phyloP scores from a whole-genome alignment of 2,888 invertebrate genomes.

The Hermaeophaga mercurialis region DNA sequence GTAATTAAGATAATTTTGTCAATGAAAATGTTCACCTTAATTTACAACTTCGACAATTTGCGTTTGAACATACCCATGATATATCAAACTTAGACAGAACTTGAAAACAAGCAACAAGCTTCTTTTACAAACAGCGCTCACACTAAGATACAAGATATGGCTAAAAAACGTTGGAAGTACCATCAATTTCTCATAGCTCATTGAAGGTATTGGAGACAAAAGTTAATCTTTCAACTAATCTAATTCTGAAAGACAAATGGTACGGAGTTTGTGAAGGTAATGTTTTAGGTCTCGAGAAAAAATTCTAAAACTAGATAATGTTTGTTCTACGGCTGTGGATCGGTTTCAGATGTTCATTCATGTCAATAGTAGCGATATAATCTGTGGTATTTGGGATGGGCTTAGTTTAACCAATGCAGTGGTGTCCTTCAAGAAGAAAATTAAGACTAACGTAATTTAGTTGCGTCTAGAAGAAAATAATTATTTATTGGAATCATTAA shows the following conservation, averaged over 20 bases:
- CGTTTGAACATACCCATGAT: not conserved
- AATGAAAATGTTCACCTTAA: too few relatives aligned
- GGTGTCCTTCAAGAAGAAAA: not conserved
- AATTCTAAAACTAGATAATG: conserved; percentile 38
- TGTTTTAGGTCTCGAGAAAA: conserved; percentile 24
- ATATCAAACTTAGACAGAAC: conserved; percentile 1
- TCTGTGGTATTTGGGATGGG: conserved; percentile 46
- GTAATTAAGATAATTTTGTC: too few relatives aligned
- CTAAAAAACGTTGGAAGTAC: conserved; percentile 9
- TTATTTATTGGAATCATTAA: too few relatives aligned
- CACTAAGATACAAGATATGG: conserved; percentile 6
- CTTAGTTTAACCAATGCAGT: conserved; percentile 22
- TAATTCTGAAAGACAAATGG: conserved; percentile 28
- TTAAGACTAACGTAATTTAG: too few relatives aligned
- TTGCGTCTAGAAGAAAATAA: too few relatives aligned
- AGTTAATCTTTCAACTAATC: conserved; percentile 23
- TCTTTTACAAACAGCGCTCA: conserved; percentile 5
- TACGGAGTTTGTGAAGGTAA: conserved; percentile 22
- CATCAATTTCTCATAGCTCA: conserved; percentile 19
- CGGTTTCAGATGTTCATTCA: conserved; percentile 46
- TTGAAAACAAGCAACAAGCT: conserved; percentile 7
- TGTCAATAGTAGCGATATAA: conserved; percentile 44
- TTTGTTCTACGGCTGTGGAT: conserved; percentile 38
- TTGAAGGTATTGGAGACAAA: conserved; percentile 14
- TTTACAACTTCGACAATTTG: too few relatives aligned